phyloP scores from a whole-genome alignment of 2,113 vertebrate species.

The Emberiza fucata region DNA sequence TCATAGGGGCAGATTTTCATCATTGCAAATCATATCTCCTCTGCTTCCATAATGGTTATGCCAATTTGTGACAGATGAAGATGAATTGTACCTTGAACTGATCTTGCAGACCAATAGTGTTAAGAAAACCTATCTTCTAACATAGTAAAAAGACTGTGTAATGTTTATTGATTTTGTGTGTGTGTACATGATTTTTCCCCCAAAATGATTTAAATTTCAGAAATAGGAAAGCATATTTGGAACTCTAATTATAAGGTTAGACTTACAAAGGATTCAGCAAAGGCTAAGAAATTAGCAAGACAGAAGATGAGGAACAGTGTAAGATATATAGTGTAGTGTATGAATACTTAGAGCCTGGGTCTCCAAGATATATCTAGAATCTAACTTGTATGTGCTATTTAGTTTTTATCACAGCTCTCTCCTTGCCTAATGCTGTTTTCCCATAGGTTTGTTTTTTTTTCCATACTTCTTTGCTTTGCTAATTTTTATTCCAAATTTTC shows the following conservation, averaged over 20 bases:
- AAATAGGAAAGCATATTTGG: neutral
- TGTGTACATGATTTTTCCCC: neutral
- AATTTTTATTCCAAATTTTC: neutral
- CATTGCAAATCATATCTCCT: neutral
- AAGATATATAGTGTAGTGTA: neutral
- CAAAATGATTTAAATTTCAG: neutral
- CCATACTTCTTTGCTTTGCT: neutral
- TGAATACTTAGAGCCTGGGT: neutral
- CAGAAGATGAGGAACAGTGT: neutral
- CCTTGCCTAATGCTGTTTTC: neutral
- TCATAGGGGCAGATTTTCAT: neutral
- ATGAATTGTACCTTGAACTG: neutral
- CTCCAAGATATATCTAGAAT: neutral
- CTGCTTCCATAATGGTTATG: neutral
- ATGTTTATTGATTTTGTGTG: neutral
- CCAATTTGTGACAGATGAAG: constrained; percentile 12
- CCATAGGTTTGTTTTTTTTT: neutral
- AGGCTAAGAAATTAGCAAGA: neutral
- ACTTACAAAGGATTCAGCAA: neutral
- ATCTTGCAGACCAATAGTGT: neutral
- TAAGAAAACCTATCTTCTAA: neutral
- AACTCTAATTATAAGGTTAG: neutral
- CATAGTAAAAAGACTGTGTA: neutral
- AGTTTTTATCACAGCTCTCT: neutral
- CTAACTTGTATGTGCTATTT: neutral